Percentiles rank a stretch among this genome's conserved stretches.
Evolutionary conservation across 1,140 invertebrate genomes (phyloP).

Genomic region (Cotesia vestalis): DNA sequence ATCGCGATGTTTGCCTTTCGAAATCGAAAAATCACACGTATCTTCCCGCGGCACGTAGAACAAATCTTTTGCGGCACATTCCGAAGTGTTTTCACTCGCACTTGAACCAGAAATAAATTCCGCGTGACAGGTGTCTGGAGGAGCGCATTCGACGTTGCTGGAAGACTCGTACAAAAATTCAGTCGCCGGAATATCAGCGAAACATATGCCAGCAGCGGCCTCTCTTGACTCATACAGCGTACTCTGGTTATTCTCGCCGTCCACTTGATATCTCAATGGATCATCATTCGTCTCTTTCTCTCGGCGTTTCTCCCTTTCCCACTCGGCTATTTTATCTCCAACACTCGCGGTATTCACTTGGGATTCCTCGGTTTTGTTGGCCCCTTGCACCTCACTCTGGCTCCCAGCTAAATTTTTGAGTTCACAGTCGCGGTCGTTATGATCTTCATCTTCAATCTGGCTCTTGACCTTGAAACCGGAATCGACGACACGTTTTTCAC

Average conservation of each 20-base stretch:
- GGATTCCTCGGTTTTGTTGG: slow-evolving; percentile 14
- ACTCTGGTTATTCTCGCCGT: slow-evolving; percentile 33
- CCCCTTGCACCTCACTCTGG: neutral
- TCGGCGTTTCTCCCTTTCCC: neutral
- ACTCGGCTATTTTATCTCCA: slow-evolving; percentile 11
- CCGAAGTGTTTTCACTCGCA: slow-evolving; percentile 31
- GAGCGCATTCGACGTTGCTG: slow-evolving; percentile 66
- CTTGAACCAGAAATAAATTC: slow-evolving; percentile 21
- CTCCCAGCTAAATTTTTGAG: too few relatives aligned
- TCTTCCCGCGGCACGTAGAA: slow-evolving; percentile 41
- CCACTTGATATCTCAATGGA: slow-evolving; percentile 20
- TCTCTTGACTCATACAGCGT: slow-evolving; percentile 14
- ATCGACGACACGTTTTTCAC: neutral
- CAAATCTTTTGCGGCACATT: slow-evolving; percentile 48
- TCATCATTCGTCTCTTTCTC: slow-evolving; percentile 25
- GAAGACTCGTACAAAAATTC: slow-evolving; percentile 57
- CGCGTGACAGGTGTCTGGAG: slow-evolving; percentile 52
- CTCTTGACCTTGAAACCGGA: slow-evolving; percentile 8
- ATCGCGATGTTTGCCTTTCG: slow-evolving; percentile 13
- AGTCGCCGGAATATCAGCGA: neutral
- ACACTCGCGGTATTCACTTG: slow-evolving; percentile 2
- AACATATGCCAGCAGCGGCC: slow-evolving; percentile 26
- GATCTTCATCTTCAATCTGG: slow-evolving; percentile 1
- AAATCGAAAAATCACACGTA: slow-evolving; percentile 7
- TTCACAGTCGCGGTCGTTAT: slow-evolving; percentile 7